A percentile compares a stretch with the other conserved stretches of the same genome.
Conservation (phyloP, 2,113 vertebrate species). For the Podilymbus podiceps region DNA sequence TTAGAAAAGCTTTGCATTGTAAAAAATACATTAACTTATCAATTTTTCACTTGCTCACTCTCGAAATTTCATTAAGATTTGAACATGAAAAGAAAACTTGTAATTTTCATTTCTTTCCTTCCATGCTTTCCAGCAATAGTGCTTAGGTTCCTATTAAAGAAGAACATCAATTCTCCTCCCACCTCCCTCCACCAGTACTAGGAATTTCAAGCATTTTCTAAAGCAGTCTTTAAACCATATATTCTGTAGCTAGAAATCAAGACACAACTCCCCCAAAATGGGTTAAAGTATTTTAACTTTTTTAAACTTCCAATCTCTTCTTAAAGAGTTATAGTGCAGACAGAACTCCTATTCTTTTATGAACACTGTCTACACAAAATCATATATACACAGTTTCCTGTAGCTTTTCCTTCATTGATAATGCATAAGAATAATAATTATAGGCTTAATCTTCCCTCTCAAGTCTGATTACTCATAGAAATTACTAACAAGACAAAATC, state of each 20-base stretch:
- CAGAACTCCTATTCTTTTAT: neutral
- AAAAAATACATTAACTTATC: neutral
- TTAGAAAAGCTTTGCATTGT: neutral
- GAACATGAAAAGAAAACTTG: neutral
- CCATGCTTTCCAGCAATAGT: neutral
- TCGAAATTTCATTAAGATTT: neutral
- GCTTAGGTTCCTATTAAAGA: neutral
- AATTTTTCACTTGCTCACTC: conserved; percentile 17
- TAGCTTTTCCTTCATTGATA: neutral
- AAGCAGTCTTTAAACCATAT: neutral
- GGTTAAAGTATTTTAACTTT: neutral
- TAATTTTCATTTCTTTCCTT: conserved; percentile 21
- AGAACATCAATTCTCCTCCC: neutral
- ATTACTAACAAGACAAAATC: neutral
- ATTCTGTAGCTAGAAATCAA: neutral
- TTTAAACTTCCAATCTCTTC: neutral
- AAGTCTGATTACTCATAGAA: neutral
- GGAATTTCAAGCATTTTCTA: neutral
- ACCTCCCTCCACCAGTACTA: neutral
- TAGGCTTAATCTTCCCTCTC: neutral
- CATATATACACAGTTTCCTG: neutral
- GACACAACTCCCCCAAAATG: neutral
- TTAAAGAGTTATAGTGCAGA: neutral
- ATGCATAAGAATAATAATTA: neutral
- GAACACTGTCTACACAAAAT: neutral